phyloP scores from a whole-genome alignment of 2,888 invertebrate species.

The Caenorhabditis angaria region DNA sequence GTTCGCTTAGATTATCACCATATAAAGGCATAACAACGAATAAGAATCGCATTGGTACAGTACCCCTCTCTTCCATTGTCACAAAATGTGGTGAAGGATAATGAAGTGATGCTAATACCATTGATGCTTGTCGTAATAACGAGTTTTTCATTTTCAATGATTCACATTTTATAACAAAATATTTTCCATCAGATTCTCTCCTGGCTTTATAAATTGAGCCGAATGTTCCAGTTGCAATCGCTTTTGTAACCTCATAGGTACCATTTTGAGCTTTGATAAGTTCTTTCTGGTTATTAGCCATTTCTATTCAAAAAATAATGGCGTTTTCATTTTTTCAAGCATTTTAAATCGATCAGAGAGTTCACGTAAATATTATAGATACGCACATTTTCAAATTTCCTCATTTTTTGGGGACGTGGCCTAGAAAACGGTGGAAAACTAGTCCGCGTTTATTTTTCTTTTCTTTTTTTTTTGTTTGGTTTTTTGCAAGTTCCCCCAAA shows the following conservation, averaged over 20 bases:
- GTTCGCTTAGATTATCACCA: slow-evolving; percentile 33
- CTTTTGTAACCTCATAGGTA: slow-evolving; percentile 38
- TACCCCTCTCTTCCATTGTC: slow-evolving; percentile 40
- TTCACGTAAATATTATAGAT: slow-evolving; percentile 8
- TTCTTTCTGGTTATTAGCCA: slow-evolving; percentile 18
- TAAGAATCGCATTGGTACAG: slow-evolving; percentile 32
- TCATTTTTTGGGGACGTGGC: not conserved
- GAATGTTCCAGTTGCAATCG: slow-evolving; percentile 41
- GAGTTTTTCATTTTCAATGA: slow-evolving; percentile 43
- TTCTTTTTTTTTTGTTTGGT: too few species aligned
- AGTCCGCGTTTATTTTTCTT: not conserved
- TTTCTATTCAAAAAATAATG: not conserved
- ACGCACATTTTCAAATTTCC: slow-evolving; percentile 4
- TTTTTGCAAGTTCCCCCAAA: not conserved
- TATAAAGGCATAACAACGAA: slow-evolving; percentile 45
- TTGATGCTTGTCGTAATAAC: slow-evolving; percentile 44
- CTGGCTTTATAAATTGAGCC: slow-evolving; percentile 39
- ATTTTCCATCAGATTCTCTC: slow-evolving; percentile 32
- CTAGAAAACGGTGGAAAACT: slow-evolving; percentile 1
- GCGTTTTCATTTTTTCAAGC: too few species aligned
- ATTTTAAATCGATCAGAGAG: too few species aligned
- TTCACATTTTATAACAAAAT: slow-evolving; percentile 41
- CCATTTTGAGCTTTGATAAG: slow-evolving; percentile 38
- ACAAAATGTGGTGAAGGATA: slow-evolving; percentile 31
- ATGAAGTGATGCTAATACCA: slow-evolving; percentile 30